Base-by-base conservation (phyloP, 92 coral and sea anemone genomes). In the Porites cylindrica region DNA sequence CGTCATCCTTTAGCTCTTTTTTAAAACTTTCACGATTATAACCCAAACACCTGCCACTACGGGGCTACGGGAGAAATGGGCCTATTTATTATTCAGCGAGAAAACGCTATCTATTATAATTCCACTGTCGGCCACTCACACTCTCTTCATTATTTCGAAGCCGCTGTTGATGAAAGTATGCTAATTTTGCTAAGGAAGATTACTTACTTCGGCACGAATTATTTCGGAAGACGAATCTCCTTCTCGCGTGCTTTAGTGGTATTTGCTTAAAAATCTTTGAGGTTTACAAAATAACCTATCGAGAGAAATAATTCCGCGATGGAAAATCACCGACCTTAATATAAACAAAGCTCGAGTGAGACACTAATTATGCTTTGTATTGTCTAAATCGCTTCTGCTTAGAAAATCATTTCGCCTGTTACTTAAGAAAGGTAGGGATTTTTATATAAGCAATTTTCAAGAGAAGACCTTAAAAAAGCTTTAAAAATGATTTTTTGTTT, bases 81-180 rank as follows among this genome's bases (percentile, higher is more conserved):
- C 53, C 53, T 23, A 83, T 83, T 74, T 63, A 83, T 83, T 61
- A 83, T 83, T 83, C 74, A 83, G 64, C 74, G 74, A 73, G 23
- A 73, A 52, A 73, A 83, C 79, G 87, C 87, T 73, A 75, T 83
- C 87, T 82, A 82, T 82, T 58, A 71, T 70, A 70, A 82, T 70
- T 82, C 78, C 59, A n/a, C 51, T 75, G 38, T 38, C 80, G 52
- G 75, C 64, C 87, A 83, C 73, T 83, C 72, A 83, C 78, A 75
- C 63, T 52, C 16, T 13, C 24, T 0, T 47, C 47, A 83, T 83
- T 72, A 80, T 74, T 83, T 51, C 26, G 58, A 38, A 43, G 53
- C 59, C 58, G 21, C 67, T 74, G 73, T 83, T 73, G 80, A 61
- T 73, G 29, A 51, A 23, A 61, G 63, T 74, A 73, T 64, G 60